These are phyloP conservation scores for Dinocampus coccinellae DNA, from an alignment of 2,888 invertebrate genomes.

Conservation along the genomic window DNA sequence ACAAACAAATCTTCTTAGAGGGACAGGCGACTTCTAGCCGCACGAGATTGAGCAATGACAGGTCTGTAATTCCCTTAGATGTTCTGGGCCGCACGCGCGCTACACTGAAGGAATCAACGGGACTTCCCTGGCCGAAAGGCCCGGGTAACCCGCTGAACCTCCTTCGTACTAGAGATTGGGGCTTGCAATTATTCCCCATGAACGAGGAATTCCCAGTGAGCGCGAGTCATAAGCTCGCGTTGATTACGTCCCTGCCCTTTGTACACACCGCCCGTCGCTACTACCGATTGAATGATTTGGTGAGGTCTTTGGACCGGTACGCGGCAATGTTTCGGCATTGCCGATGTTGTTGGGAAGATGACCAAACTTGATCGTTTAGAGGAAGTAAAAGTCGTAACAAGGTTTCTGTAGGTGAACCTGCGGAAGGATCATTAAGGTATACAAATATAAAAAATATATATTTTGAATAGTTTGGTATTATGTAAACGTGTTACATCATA, in stretches of 20 bases:
- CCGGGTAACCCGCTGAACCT: constrained; percentile 78
- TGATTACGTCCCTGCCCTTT: constrained; percentile 80
- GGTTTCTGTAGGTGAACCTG: constrained; percentile 77
- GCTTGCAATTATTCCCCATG: constrained; percentile 74
- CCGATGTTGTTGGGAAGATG: constrained; percentile 73
- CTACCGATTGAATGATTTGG: constrained; percentile 78
- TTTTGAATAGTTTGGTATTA: neutral
- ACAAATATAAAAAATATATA: neutral
- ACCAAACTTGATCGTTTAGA: constrained; percentile 75
- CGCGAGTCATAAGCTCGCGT: constrained; percentile 77
- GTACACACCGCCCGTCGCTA: constrained; percentile 81
- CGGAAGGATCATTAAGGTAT: constrained; percentile 58
- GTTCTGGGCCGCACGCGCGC: constrained; percentile 21
- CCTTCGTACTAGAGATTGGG: constrained; percentile 79
- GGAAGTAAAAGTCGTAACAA: constrained; percentile 77
- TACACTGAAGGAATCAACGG: constrained; percentile 69
- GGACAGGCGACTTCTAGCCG: constrained; percentile 75
- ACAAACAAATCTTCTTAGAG: constrained; percentile 73
- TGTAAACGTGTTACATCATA: neutral
- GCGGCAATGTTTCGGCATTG: constrained; percentile 67
- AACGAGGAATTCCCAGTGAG: constrained; percentile 80
- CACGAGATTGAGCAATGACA: constrained; percentile 68
- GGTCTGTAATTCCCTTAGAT: constrained; percentile 73
- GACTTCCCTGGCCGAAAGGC: constrained; percentile 74
- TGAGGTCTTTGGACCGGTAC: constrained; percentile 73